Base-by-base conservation (phyloP, 1,140 invertebrate genomes). In the Penaeus indicus region DNA sequence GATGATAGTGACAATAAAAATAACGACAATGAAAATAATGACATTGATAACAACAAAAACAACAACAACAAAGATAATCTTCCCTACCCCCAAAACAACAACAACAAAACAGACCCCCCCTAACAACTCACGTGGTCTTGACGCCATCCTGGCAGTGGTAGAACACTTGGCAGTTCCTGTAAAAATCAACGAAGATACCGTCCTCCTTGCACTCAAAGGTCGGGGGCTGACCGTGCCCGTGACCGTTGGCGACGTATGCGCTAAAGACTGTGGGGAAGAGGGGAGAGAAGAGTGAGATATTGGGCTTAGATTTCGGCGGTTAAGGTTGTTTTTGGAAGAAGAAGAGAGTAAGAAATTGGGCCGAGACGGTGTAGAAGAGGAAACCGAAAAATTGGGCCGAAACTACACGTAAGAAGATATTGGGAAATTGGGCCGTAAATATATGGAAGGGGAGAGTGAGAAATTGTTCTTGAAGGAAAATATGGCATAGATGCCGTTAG, bases 101-200 rank as follows among this genome's bases (percentile, higher is more conserved):
- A 25, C 67, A 13, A 16, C 32, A 72, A 25, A 25, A 32, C 21
- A 16, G 22, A 72, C 1, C 16, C 67, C 67, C 13, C 32, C 32
- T 4, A 0, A 0, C 54, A n/a, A 85, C 84, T 85, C 47, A 85
- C 84, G n/a, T 47, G 10, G 42, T 27, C 67, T n/a, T 42, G 1
- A 32, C 67, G 32, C 84, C 84, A 25, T 62, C 69, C 1, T 18
- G n/a, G 61, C 84, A 85, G 47, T 19, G 72, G 47, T 77, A 85
- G 54, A 78, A 85, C 22, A 75, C 62, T 13, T 60, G 11, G 25
- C 84, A 85, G 47, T 75, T 25, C 25, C 84, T 19, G 67, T 47
- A 19, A 38, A 10, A n/a, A 72, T 85, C 84, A 19, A 72, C 69
- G 60, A 85, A 85, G 72, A 54, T 38, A 1, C 84, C 84, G 32